phyloP scores from a whole-genome alignment of 2,888 invertebrate species.

The Xanthorhoe spadicearia region DNA sequence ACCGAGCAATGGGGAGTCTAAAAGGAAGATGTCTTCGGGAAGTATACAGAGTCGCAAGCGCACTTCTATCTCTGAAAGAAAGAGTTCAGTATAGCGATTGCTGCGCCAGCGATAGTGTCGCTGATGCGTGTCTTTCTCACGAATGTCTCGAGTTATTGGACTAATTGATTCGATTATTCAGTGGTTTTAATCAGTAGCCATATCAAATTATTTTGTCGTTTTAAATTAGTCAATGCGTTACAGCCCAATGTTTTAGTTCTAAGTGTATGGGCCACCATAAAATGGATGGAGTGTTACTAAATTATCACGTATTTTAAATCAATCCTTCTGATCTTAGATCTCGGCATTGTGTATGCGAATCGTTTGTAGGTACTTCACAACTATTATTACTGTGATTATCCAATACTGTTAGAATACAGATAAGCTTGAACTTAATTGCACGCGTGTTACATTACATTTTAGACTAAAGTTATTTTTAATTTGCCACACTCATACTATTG shows the following conservation, averaged over 20 bases:
- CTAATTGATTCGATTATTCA: slow-evolving; percentile 21
- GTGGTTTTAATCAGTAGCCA: slow-evolving; percentile 48
- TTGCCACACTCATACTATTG: slow-evolving; percentile 19
- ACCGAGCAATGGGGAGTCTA: slow-evolving; percentile 59
- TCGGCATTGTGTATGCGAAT: slow-evolving; percentile 43
- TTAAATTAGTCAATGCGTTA: slow-evolving; percentile 53
- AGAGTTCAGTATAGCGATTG: slow-evolving; percentile 76
- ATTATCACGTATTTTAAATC: slow-evolving; percentile 56
- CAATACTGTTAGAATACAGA: slow-evolving; percentile 38
- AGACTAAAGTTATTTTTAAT: slow-evolving; percentile 22
- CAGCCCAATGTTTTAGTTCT: slow-evolving; percentile 58
- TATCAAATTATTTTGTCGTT: slow-evolving; percentile 53
- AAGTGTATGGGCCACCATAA: slow-evolving; percentile 62
- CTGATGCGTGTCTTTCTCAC: slow-evolving; percentile 11
- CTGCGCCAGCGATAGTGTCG: slow-evolving; percentile 14
- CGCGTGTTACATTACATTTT: slow-evolving; percentile 15
- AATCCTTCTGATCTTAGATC: slow-evolving; percentile 55
- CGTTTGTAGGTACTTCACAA: slow-evolving; percentile 35
- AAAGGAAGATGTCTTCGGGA: slow-evolving; percentile 81
- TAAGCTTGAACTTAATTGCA: slow-evolving; percentile 32
- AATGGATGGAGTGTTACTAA: slow-evolving; percentile 69
- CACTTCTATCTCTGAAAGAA: slow-evolving; percentile 76
- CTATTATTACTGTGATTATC: slow-evolving; percentile 50
- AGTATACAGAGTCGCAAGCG: slow-evolving; percentile 77
- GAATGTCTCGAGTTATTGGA: slow-evolving; percentile 37